A percentile compares a stretch with the other conserved stretches of the same genome.
phyloP scores from a whole-genome alignment of 1,140 invertebrate genomes.

The Drosophila carrolli region DNA sequence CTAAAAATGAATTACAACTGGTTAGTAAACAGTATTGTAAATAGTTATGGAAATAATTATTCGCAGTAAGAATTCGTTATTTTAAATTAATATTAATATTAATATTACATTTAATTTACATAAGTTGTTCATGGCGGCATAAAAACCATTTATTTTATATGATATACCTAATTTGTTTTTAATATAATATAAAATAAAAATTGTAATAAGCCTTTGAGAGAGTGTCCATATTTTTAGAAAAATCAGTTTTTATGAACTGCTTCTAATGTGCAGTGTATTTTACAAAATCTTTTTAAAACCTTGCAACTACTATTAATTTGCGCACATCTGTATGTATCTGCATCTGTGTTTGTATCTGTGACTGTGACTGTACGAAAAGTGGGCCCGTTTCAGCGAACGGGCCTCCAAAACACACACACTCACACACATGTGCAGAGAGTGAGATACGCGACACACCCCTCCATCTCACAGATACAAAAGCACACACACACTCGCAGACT shows the following conservation, averaged over 20 bases:
- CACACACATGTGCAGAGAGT: slow-evolving; percentile 10
- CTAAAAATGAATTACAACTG: background rate
- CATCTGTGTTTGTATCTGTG: slow-evolving; percentile 20
- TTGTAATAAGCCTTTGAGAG: too few relatives aligned
- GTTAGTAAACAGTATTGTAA: background rate
- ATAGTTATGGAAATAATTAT: background rate
- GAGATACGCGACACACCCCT: slow-evolving; percentile 48
- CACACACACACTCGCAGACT: slow-evolving; percentile 2
- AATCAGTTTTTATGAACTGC: too few relatives aligned
- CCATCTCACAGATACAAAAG: slow-evolving; percentile 28
- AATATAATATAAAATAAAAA: too few relatives aligned
- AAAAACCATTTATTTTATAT: too few relatives aligned
- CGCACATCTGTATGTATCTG: slow-evolving; percentile 8
- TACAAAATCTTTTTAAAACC: too few relatives aligned
- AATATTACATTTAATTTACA: too few relatives aligned
- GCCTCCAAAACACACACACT: slow-evolving; percentile 59
- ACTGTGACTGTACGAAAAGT: slow-evolving; percentile 42
- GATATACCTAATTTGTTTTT: too few relatives aligned
- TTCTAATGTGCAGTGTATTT: too few relatives aligned
- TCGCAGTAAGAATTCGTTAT: too few relatives aligned
- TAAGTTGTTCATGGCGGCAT: too few relatives aligned
- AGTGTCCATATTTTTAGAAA: too few relatives aligned
- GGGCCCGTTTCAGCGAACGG: slow-evolving; percentile 62
- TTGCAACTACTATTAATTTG: slow-evolving; percentile 17
- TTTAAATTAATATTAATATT: too few relatives aligned